Evolutionary conservation across 2,888 invertebrate genomes (phyloP), one percentile per base, ranked within the genome.

Genomic region (Zootermopsis nevadensis): DNA sequence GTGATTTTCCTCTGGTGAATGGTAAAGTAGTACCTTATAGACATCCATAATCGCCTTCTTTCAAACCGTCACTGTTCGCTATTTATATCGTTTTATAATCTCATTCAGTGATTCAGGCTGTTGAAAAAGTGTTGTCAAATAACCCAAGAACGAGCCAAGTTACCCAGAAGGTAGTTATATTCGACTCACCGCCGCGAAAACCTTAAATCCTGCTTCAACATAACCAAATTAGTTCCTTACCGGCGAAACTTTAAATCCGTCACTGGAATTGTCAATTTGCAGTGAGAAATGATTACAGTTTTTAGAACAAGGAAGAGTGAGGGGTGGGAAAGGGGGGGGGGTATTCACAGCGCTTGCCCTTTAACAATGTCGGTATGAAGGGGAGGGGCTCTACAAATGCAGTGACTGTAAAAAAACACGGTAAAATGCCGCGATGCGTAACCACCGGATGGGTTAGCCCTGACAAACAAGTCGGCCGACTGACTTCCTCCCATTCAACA

Each of bases 371-470:
- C 35, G 72, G 60, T 60, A 60, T n/a, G 60, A 60, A 31, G 12
- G 38, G 76, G 76, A 76, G 76, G 76, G 48, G 79, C 60, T 31
- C 35, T 38, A 60, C 66, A 66, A 33, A 38, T 27, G 19, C 55
- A 79, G 77, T 53, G 77, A 77, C 77, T 77, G 77, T 77, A 48
- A 53, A 77, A 76, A 77, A 53, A 22, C 30, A 38, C n/a, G 30
- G 53, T 53, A 38, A 7, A 33, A 15, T 7, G 77, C 77, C 33
- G 15, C 79, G 60, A 38, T 27, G 66, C 38, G 79, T 66, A 79
- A 60, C 79, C 79, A 79, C 79, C 79, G 79, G 79, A 79, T 79
- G 79, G 79, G 66, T 60, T 79, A 66, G 79, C 33, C 53, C 35
- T 4, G 48, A 33, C n/a, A 30, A 31, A 77, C 48, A 53, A 27